Percentiles rank a stretch among this genome's conserved stretches.
Conservation (phyloP, 1,140 invertebrate genomes). For the Cheumatopsyche charites region DNA sequence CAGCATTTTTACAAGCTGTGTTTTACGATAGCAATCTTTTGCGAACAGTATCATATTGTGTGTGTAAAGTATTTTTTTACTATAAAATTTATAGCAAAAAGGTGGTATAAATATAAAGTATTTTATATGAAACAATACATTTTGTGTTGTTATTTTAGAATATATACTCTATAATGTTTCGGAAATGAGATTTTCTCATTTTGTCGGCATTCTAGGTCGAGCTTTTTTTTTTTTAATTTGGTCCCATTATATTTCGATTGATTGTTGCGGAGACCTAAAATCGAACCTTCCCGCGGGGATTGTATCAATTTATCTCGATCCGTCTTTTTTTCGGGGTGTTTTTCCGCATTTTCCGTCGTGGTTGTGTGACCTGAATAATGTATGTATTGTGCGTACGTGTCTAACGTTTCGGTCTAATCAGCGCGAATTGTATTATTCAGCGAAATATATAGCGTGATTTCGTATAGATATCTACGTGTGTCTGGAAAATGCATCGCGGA, state of each 20-base stretch:
- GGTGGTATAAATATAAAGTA: too few relatives aligned
- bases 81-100: too few relatives aligned
- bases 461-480: neutral
- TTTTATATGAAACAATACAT: too few relatives aligned
- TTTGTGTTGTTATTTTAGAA: too few relatives aligned
- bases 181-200: too few relatives aligned
- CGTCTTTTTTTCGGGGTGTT: neutral
- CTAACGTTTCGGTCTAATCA: neutral
- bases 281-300: constrained; percentile 10
- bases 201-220: too few relatives aligned
- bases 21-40: too few relatives aligned
- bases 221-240: too few relatives aligned
- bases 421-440: neutral
- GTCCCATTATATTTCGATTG: constrained; percentile 17
- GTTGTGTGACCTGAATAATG: constrained; percentile 13
- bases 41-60: too few relatives aligned
- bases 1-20: too few relatives aligned
- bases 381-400: neutral
- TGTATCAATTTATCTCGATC: constrained; percentile 15
- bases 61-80: too few relatives aligned
- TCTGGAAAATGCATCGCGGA: neutral
- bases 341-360: neutral
- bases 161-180: too few relatives aligned
- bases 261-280: neutral
- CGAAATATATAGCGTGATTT: neutral